phyloP scores from a whole-genome alignment of 2,113 vertebrate species.

The Hemiprocne comata region DNA sequence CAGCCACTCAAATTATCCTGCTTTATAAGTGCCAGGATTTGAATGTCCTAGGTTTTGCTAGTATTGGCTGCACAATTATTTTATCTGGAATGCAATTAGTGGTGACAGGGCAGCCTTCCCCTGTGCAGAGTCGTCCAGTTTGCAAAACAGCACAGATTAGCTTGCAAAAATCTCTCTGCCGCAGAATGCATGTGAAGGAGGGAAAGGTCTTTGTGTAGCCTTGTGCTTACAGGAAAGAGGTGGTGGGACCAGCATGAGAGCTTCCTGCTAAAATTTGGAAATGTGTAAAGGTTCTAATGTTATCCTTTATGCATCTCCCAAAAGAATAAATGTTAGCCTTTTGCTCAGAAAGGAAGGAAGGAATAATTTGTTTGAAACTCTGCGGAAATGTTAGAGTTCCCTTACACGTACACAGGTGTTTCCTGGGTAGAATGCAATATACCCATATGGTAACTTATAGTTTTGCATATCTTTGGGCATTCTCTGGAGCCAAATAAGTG shows the following conservation, averaged over 20 bases:
- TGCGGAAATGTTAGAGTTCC: not conserved
- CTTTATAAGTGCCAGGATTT: not conserved
- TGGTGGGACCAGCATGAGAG: not conserved
- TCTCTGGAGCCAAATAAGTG: not conserved
- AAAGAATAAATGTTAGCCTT: not conserved
- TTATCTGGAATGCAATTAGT: not conserved
- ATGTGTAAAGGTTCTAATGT: not conserved
- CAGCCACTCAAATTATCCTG: not conserved
- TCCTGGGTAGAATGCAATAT: not conserved
- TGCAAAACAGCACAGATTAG: not conserved
- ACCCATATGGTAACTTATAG: not conserved
- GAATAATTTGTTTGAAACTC: not conserved
- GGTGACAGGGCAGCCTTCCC: not conserved
- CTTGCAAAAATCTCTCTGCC: not conserved
- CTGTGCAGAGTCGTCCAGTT: not conserved
- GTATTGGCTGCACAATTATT: not conserved
- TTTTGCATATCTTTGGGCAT: not conserved
- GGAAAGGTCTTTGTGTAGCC: not conserved
- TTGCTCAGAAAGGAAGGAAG: slow-evolving; percentile 35
- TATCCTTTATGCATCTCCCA: not conserved
- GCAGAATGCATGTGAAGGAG: not conserved
- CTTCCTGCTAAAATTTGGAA: not conserved
- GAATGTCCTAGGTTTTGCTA: not conserved
- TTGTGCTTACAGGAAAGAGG: not conserved
- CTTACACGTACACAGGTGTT: not conserved